Evolutionary conservation across 1,140 invertebrate species (phyloP).

Genomic region (Cephus cinctus): DNA sequence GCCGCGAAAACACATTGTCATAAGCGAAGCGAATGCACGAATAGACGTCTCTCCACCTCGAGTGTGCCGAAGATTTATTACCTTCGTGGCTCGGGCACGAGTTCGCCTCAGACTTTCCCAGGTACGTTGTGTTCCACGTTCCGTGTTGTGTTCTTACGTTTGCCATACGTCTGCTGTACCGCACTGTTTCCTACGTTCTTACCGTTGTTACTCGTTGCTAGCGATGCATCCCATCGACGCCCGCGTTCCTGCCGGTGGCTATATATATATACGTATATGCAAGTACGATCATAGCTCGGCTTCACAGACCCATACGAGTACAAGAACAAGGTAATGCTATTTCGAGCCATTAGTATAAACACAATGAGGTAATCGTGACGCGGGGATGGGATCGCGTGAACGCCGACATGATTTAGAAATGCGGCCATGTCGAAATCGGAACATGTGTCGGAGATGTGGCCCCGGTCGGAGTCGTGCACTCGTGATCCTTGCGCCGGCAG

Average conservation of each 20-base stretch:
- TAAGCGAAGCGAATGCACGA: constrained; percentile 21
- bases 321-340: constrained; percentile 9
- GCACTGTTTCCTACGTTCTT: too few relatives aligned
- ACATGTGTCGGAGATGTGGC: constrained; percentile 39
- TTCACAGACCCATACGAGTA: constrained; percentile 4
- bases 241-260: too few relatives aligned
- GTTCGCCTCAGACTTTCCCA: constrained; percentile 33
- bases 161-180: too few relatives aligned
- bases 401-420: constrained; percentile 42
- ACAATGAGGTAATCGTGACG: constrained; percentile 38
- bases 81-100: constrained; percentile 16
- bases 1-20: constrained; percentile 32
- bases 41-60: constrained; percentile 28
- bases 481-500: too few relatives aligned
- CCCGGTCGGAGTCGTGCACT: too few relatives aligned
- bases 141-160: too few relatives aligned
- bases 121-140: too few relatives aligned
- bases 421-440: constrained; percentile 38
- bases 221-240: constrained; percentile 3
- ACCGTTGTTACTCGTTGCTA: too few relatives aligned
- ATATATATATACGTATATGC: too few relatives aligned
- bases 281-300: too few relatives aligned
- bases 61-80: constrained; percentile 44
- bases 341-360: constrained; percentile 37
- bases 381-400: constrained; percentile 25